phyloP scores from a whole-genome alignment of 2,797 vertebrate species.

The Dallia pectoralis region DNA sequence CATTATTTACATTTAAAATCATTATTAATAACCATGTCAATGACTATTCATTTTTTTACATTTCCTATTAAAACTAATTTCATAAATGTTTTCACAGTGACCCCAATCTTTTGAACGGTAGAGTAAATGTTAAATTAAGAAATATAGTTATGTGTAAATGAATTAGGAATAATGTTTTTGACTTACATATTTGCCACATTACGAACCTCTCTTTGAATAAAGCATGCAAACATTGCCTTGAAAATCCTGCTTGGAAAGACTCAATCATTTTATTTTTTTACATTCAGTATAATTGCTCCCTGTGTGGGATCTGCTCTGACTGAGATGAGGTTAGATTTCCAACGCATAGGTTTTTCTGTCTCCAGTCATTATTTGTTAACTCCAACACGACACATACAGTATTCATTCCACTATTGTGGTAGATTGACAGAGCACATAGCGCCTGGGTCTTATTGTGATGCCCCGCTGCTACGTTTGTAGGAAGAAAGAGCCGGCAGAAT shows the following conservation, averaged over 20 bases:
- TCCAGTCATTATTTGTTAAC: not conserved
- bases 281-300: conserved; percentile 2
- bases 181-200: not conserved
- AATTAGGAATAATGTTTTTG: not conserved
- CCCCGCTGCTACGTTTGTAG: conserved; percentile 37
- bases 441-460: conserved; percentile 37
- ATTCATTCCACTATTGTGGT: conserved; percentile 30
- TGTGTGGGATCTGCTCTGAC: not conserved
- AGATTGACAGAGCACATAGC: conserved; percentile 63
- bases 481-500: conserved; percentile 36
- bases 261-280: not conserved
- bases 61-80: too few relatives aligned
- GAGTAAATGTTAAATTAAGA: too few relatives aligned
- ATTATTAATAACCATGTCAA: too few relatives aligned
- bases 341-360: not conserved
- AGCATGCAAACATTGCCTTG: not conserved
- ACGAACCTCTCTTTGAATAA: not conserved
- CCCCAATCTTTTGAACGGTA: too few relatives aligned
- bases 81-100: too few relatives aligned
- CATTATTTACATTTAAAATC: too few relatives aligned
- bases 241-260: not conserved
- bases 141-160: not conserved
- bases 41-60: too few relatives aligned
- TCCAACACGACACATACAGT: not conserved
- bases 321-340: not conserved